phyloP scores from a whole-genome alignment of 2,888 invertebrate genomes.

The Lasioglossum marginatum region DNA sequence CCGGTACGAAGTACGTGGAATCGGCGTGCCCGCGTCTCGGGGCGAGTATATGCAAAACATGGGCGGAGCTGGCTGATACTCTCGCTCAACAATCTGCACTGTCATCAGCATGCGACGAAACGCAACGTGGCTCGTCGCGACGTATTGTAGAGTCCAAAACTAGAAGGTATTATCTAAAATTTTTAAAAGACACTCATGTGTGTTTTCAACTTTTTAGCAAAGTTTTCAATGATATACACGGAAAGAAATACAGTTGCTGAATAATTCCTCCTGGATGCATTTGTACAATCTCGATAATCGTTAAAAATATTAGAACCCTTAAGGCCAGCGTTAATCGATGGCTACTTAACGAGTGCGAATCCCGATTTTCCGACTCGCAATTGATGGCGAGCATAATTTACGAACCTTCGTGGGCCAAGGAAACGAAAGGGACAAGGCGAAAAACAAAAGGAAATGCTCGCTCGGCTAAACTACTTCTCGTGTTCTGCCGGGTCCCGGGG shows the following conservation, averaged over 20 bases:
- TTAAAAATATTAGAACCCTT: too few species aligned
- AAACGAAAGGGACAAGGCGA: background rate
- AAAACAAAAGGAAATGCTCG: slow-evolving; percentile 38
- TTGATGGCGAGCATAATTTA: slow-evolving; percentile 49
- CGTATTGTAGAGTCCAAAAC: slow-evolving; percentile 50
- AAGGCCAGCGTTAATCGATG: background rate
- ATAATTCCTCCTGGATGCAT: too few species aligned
- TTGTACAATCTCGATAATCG: too few species aligned
- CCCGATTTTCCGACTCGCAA: slow-evolving; percentile 37
- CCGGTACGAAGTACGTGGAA: slow-evolving; percentile 32
- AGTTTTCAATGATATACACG: too few species aligned
- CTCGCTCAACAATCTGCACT: slow-evolving; percentile 77
- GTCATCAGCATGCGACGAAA: slow-evolving; percentile 78
- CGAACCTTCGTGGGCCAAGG: background rate
- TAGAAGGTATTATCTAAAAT: too few species aligned
- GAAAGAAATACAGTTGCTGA: too few species aligned
- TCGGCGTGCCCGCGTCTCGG: slow-evolving; percentile 49
- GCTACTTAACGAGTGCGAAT: background rate
- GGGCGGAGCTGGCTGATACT: slow-evolving; percentile 75
- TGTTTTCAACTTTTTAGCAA: too few species aligned
- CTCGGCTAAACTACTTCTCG: slow-evolving; percentile 68
- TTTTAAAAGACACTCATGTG: too few species aligned
- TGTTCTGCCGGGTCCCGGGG: slow-evolving; percentile 51
- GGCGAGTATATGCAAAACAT: slow-evolving; percentile 72
- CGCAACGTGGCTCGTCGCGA: slow-evolving; percentile 66